Base-by-base conservation (phyloP, 2,888 invertebrate species). In the Drosophila prolongata region DNA sequence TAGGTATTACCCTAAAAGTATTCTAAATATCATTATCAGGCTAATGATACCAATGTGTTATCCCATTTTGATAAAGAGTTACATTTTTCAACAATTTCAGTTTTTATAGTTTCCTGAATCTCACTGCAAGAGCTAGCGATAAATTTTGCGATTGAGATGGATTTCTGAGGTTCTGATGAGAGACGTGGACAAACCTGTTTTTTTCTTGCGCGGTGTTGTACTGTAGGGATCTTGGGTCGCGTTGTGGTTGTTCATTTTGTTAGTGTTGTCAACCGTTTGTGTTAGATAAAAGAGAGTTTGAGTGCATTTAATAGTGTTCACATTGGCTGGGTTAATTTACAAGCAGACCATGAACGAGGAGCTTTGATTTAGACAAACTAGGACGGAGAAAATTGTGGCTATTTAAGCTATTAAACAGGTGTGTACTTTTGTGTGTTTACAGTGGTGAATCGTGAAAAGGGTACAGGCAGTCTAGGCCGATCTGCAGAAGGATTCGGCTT, bases 141-240 rank as follows among this genome's bases (percentile, higher is more conserved):
- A 42, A 9, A 5, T 58, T 19, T 30, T n/a, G 58, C 69, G 69
- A 56, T 56, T 64, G 64, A 73, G 6, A 71, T 71, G 70, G 65
- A 43, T 43, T 67, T 55, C 59, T 46, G 54, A 64, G 65, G 34
- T 37, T 52, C 64, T 37, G 55, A 37, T 71, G 65, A 70, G 54
- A 61, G 54, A 64, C 74, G 44, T 64, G 19, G 70, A 91, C 90
- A 90, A 90, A 90, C 90, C 90, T 90, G 84, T 77, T 70, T 84
- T 79, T 82, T 90, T 90, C 78, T 90, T 90, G 76, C 90, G 90
- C 74, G 90, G 91, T 89, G 91, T 91, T 78, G 90, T 91, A 89
- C 90, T 91, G 89, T 90, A 90, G 77, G 90, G 90, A 89, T 90
- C 90, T 90, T 90, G 90, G 81, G 80, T 62, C 61, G 71, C 67